Conservation (phyloP, 2,888 invertebrate genomes). For the Parnassius apollo region DNA sequence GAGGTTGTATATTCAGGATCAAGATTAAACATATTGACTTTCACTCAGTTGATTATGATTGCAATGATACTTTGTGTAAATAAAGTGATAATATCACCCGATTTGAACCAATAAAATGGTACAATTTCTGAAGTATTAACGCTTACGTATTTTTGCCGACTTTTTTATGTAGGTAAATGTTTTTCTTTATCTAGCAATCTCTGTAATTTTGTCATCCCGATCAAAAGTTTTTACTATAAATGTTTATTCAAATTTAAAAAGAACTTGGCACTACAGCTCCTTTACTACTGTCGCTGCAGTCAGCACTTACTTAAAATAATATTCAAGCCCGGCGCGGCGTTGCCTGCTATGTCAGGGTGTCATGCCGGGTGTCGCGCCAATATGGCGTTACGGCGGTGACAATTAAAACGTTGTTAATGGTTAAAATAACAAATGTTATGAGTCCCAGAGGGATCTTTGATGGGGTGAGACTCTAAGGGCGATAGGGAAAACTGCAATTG, state of each 20-base stretch:
- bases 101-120: no score
- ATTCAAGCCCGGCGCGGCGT: slow-evolving; percentile 24
- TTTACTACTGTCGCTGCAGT: slow-evolving; percentile 28
- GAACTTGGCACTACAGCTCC: slow-evolving; percentile 11
- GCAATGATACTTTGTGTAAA: no score
- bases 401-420: slow-evolving; percentile 61
- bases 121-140: background rate
- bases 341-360: no score
- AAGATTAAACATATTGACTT: no score
- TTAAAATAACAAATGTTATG: slow-evolving; percentile 64
- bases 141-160: no score
- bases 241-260: slow-evolving; percentile 6
- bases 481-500: slow-evolving; percentile 24
- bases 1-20: no score
- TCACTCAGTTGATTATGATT: no score
- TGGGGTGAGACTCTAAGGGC: slow-evolving; percentile 27
- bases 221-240: background rate
- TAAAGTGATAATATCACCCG: no score
- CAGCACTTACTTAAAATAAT: slow-evolving; percentile 42
- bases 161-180: no score
- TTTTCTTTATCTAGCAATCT: no score
- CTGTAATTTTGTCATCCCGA: no score
- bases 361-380: slow-evolving; percentile 30
- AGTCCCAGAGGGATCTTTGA: slow-evolving; percentile 41
- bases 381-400: slow-evolving; percentile 37